phyloP scores from a whole-genome alignment of 2,888 invertebrate genomes.

The Mycalesis mineus region DNA sequence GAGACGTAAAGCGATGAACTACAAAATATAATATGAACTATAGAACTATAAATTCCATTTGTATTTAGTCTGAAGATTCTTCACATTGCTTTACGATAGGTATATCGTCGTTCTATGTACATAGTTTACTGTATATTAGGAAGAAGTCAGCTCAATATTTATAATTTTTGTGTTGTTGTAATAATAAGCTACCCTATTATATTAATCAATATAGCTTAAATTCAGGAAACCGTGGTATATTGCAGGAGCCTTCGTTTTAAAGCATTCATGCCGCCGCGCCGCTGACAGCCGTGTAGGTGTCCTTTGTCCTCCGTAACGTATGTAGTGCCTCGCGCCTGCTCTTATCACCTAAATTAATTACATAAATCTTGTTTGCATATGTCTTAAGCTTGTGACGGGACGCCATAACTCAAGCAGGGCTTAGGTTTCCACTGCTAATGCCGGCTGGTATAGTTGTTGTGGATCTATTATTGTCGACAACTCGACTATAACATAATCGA shows the following conservation, averaged over 20 bases:
- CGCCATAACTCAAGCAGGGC: conserved; percentile 70
- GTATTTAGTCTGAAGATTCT: too few species aligned
- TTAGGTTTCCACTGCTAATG: conserved; percentile 71
- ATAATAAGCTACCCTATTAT: too few species aligned
- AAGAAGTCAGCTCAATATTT: too few species aligned
- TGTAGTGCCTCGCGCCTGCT: conserved; percentile 59
- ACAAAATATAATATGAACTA: too few species aligned
- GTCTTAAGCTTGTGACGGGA: conserved; percentile 75
- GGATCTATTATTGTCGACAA: neutral
- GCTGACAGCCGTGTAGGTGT: conserved; percentile 37
- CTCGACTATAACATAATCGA: neutral
- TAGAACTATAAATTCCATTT: too few species aligned
- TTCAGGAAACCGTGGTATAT: neutral
- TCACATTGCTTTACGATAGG: too few species aligned
- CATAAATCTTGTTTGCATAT: conserved; percentile 78
- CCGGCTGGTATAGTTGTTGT: conserved; percentile 29
- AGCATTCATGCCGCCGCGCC: conserved; percentile 27
- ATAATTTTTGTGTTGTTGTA: too few species aligned
- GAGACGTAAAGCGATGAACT: too few species aligned
- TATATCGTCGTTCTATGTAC: too few species aligned
- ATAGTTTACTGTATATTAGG: too few species aligned
- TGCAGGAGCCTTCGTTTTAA: conserved; percentile 2
- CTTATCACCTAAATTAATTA: conserved; percentile 78
- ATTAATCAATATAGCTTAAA: too few species aligned
- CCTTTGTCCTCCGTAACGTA: conserved; percentile 64